A percentile compares a stretch with the other conserved stretches of the same genome.
These are phyloP conservation scores for Trichonephila inaurata DNA, from an alignment of 1,140 invertebrate genomes.

Conservation along the genomic window DNA sequence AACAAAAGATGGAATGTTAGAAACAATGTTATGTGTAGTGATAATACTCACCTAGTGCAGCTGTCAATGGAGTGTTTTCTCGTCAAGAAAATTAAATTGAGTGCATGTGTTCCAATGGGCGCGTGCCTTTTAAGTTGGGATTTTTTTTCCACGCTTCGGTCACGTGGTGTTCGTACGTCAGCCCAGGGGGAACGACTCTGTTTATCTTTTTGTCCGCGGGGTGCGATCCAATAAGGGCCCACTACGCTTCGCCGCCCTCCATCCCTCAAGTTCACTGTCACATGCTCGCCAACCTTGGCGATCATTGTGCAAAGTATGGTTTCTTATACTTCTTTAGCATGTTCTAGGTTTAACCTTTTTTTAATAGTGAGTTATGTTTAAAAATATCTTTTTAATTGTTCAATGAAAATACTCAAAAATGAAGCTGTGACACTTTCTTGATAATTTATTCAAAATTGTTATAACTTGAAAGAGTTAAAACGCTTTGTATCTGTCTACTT, in stretches of 20 bases:
- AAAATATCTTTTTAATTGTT: too few relatives aligned
- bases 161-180: not conserved
- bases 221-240: not conserved
- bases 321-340: too few relatives aligned
- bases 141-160: conserved; percentile 5
- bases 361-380: too few relatives aligned
- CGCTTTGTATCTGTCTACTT: too few relatives aligned
- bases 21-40: not conserved
- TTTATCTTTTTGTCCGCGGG: conserved; percentile 25
- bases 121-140: not conserved
- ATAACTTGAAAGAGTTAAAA: too few relatives aligned
- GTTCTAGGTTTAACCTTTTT: too few relatives aligned
- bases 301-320: too few relatives aligned
- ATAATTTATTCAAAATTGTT: too few relatives aligned
- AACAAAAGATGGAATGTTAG: too few relatives aligned
- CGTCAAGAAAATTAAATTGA: not conserved
- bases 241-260: not conserved
- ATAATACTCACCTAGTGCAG: not conserved
- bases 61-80: not conserved
- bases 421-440: too few relatives aligned
- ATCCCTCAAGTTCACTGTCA: conserved; percentile 15
- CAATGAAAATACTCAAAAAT: too few relatives aligned
- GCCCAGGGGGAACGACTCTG: conserved; percentile 5
- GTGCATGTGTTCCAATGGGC: not conserved
- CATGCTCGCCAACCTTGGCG: too few relatives aligned